Evolutionary conservation across 2,888 invertebrate species (phyloP).

Genomic region (Eupithecia dodoneata): DNA sequence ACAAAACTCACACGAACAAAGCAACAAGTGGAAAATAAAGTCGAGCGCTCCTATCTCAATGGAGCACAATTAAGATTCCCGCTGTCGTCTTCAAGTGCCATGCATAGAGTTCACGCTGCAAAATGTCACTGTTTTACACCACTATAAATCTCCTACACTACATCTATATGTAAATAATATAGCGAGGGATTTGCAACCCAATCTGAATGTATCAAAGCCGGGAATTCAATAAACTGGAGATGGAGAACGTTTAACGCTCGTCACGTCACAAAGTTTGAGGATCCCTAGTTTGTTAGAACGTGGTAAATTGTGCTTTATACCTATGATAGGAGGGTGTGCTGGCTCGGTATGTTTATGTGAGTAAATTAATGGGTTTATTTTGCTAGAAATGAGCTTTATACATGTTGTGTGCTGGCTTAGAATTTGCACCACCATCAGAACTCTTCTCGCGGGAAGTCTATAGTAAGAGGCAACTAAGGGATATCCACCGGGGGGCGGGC

Average conservation of each 20-base stretch:
- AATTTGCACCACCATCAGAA: no score
- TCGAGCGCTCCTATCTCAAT: slow-evolving; percentile 70
- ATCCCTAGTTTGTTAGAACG: slow-evolving; percentile 48
- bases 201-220: slow-evolving; percentile 54
- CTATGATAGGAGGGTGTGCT: slow-evolving; percentile 33
- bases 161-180: slow-evolving; percentile 67
- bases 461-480: no score
- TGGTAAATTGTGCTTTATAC: slow-evolving; percentile 56
- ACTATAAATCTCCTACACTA: slow-evolving; percentile 71
- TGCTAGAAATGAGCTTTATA: background rate
- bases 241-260: slow-evolving; percentile 63
- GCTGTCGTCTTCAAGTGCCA: slow-evolving; percentile 61
- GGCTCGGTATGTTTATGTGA: background rate
- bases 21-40: slow-evolving; percentile 80
- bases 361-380: background rate
- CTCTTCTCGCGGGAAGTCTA: no score
- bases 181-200: slow-evolving; percentile 60
- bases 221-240: slow-evolving; percentile 59
- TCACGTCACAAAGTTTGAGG: slow-evolving; percentile 65
- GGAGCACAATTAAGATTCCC: slow-evolving; percentile 80
- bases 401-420: no score
- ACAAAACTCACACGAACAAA: slow-evolving; percentile 53
- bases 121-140: slow-evolving; percentile 69
- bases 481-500: no score
- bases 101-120: slow-evolving; percentile 63